phyloP scores from a whole-genome alignment of 2,113 vertebrate genomes.

The Lycaon pictus region DNA sequence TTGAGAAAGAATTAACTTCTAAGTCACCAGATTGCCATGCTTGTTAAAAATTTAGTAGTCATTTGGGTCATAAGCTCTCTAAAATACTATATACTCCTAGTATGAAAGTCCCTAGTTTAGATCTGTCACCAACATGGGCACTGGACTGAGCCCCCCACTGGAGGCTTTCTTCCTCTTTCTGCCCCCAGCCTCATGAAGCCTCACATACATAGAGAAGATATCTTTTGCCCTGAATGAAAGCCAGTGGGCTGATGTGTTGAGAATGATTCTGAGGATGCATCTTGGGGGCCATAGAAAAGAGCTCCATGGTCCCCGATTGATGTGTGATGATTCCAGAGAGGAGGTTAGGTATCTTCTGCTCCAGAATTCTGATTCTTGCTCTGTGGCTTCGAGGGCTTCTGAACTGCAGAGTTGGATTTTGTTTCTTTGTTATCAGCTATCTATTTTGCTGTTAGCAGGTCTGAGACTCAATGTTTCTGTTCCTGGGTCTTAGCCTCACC shows the following conservation, averaged over 20 bases:
- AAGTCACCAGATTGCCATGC: neutral
- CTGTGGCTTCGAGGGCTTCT: neutral
- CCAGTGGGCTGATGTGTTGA: neutral
- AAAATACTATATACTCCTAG: neutral
- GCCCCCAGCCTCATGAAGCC: neutral
- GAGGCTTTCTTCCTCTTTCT: neutral
- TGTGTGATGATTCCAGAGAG: neutral
- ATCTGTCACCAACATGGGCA: neutral
- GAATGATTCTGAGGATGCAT: neutral
- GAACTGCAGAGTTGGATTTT: neutral
- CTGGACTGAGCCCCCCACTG: neutral
- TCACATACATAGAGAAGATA: neutral
- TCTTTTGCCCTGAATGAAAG: neutral
- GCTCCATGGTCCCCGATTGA: neutral
- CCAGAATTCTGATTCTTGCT: neutral
- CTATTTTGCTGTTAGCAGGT: neutral
- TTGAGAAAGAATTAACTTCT: slow-evolving; percentile 14
- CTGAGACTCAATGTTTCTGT: neutral
- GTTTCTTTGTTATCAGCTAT: neutral
- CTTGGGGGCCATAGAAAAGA: neutral
- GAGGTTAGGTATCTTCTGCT: neutral
- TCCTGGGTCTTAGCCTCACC: neutral
- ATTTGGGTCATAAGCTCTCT: slow-evolving; percentile 24
- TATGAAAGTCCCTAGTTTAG: neutral
- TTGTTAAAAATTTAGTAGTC: neutral